Conservation (phyloP, 2,888 invertebrate genomes). For the Mesorhabditis belari region DNA sequence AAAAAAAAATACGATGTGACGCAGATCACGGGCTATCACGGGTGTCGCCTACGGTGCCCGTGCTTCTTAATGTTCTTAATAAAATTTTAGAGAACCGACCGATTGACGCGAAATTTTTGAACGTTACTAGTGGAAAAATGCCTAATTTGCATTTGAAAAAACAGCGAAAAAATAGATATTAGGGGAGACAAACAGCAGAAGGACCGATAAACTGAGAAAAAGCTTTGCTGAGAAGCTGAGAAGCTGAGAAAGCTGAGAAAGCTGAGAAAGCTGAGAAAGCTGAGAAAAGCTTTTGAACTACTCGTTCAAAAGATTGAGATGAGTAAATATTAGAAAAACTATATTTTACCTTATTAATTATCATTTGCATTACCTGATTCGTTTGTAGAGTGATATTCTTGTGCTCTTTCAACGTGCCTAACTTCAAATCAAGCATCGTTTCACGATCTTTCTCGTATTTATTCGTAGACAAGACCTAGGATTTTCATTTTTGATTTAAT, state of each 20-base stretch:
- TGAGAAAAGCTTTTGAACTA: too few species aligned
- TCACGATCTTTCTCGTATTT: neutral
- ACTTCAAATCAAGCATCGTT: constrained; percentile 79
- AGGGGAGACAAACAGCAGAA: too few species aligned
- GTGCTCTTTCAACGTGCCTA: constrained; percentile 90
- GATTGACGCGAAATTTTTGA: neutral
- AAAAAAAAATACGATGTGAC: neutral
- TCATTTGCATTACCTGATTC: constrained; percentile 60
- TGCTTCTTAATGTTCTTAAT: neutral
- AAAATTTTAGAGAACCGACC: neutral
- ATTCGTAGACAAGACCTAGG: neutral
- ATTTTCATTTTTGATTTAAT: too few species aligned
- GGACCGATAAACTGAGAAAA: too few species aligned
- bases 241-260: too few species aligned
- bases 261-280: too few species aligned
- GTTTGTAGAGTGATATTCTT: constrained; percentile 89
- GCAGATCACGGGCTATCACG: constrained; percentile 12
- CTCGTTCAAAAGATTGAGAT: too few species aligned
- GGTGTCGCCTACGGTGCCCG: constrained; percentile 3
- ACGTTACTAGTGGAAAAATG: constrained; percentile 2
- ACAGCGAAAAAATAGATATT: too few species aligned
- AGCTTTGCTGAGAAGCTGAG: too few species aligned
- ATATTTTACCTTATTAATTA: too few species aligned
- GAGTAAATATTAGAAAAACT: too few species aligned
- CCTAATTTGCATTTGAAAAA: constrained; percentile 1